Evolutionary conservation across 1,140 invertebrate species (phyloP).

Genomic region (Globodera rostochiensis): DNA sequence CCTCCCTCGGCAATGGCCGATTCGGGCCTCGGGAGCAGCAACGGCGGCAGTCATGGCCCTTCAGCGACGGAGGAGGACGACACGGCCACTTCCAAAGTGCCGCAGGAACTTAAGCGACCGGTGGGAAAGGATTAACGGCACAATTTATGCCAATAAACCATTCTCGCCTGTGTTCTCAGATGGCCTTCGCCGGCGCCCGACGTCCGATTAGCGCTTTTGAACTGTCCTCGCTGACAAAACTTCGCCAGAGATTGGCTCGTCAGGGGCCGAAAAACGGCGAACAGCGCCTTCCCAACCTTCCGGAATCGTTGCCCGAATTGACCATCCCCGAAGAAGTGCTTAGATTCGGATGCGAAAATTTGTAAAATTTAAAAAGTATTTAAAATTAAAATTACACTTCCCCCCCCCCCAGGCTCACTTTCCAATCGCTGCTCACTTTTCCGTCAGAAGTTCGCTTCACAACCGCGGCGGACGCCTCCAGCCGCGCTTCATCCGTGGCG

Average conservation of each 20-base stretch:
- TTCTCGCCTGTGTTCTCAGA: conserved; percentile 36
- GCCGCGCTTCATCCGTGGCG: neutral
- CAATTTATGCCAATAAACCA: neutral
- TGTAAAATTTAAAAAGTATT: neutral
- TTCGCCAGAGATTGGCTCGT: conserved; percentile 35
- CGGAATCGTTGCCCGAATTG: neutral
- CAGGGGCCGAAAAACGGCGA: neutral
- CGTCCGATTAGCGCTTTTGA: conserved; percentile 49
- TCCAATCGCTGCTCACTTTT: conserved; percentile 45
- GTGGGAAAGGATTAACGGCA: neutral
- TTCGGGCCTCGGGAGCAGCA: conserved; percentile 51
- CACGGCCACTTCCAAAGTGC: conserved; percentile 1
- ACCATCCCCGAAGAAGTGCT: conserved; percentile 51
- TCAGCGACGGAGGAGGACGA: conserved; percentile 17
- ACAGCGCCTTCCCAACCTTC: neutral
- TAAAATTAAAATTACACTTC: too few relatives aligned
- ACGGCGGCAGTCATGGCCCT: conserved; percentile 21
- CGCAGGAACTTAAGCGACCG: conserved; percentile 13
- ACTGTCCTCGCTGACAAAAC: conserved; percentile 22
- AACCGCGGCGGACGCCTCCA: neutral
- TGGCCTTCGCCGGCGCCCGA: conserved; percentile 40
- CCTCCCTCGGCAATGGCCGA: conserved; percentile 40
- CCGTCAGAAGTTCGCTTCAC: conserved; percentile 36
- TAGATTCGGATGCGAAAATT: conserved; percentile 58
- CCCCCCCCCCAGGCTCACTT: conserved; percentile 40